Conservation (phyloP, 1,140 invertebrate genomes). For the Drosophila tani region DNA sequence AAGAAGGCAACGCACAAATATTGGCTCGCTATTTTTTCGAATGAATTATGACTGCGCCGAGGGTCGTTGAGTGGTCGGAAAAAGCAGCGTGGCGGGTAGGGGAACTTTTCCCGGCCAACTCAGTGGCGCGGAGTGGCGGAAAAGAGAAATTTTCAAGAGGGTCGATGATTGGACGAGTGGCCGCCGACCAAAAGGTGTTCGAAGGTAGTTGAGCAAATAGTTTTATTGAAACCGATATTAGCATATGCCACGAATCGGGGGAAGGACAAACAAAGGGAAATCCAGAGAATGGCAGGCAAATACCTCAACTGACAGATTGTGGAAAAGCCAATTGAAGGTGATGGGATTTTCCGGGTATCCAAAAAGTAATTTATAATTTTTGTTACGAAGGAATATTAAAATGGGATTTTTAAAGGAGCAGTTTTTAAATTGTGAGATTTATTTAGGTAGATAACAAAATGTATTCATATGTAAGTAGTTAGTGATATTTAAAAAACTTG, state of each 20-base stretch:
- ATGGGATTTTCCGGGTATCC: conserved; percentile 1
- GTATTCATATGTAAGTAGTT: too few species aligned
- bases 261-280: conserved; percentile 14
- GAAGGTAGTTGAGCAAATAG: conserved; percentile 59
- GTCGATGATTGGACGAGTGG: conserved; percentile 51
- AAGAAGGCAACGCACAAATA: conserved; percentile 75
- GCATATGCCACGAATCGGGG: conserved; percentile 38
- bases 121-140: conserved; percentile 50
- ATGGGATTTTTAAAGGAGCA: not conserved
- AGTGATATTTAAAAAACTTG: too few species aligned
- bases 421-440: not conserved
- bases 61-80: conserved; percentile 25
- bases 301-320: conserved; percentile 37
- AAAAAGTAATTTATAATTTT: conserved; percentile 6
- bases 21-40: conserved; percentile 72
- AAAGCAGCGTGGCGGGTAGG: not conserved
- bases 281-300: conserved; percentile 24
- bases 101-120: conserved; percentile 5
- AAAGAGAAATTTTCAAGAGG: conserved; percentile 49
- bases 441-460: not conserved
- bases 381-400: not conserved
- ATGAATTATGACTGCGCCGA: conserved; percentile 71
- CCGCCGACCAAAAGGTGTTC: conserved; percentile 52
- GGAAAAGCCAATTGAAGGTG: conserved; percentile 21
- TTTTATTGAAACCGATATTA: conserved; percentile 59